A percentile compares a stretch with the other conserved stretches of the same genome.
Conservation (phyloP, 2,888 invertebrate species). For the Cataglyphis albicans region DNA sequence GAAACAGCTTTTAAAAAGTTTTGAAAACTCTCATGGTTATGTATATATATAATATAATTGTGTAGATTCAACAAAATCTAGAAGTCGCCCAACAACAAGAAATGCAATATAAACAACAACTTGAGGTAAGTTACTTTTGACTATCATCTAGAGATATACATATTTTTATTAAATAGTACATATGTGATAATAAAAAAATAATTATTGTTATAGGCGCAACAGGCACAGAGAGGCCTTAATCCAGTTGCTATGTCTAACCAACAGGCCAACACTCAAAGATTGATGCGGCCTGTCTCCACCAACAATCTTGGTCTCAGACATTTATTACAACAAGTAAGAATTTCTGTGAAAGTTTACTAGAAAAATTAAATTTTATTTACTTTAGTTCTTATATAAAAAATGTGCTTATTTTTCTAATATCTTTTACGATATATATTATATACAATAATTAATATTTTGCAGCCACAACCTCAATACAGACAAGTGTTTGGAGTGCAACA, state of each 20-base stretch:
- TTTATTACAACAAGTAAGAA: constrained; percentile 91
- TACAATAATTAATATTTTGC: constrained; percentile 49
- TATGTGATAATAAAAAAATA: not conserved
- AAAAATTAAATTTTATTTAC: constrained; percentile 4
- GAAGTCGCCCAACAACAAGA: constrained; percentile 93
- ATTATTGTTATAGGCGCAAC: constrained; percentile 80
- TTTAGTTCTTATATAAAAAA: not conserved
- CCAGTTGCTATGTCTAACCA: constrained; percentile 83
- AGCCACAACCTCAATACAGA: constrained; percentile 91
- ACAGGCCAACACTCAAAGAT: constrained; percentile 88
- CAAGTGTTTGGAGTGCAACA: constrained; percentile 88
- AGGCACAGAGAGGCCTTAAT: constrained; percentile 83
- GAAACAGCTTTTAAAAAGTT: not conserved
- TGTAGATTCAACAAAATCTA: constrained; percentile 88
- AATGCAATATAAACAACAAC: constrained; percentile 91
- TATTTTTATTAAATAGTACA: constrained; percentile 1
- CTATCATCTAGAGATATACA: constrained; percentile 11
- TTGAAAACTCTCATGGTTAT: not conserved
- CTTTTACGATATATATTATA: not conserved
- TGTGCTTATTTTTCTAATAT: not conserved
- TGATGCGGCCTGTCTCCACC: constrained; percentile 91
- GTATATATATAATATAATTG: constrained; percentile 19
- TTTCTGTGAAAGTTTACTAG: not conserved
- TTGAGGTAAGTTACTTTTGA: constrained; percentile 88
- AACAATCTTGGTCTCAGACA: constrained; percentile 94